These are phyloP conservation scores for Chaetoderma sp. DNA, from an alignment of 2,888 invertebrate genomes.

Conservation along the genomic window DNA sequence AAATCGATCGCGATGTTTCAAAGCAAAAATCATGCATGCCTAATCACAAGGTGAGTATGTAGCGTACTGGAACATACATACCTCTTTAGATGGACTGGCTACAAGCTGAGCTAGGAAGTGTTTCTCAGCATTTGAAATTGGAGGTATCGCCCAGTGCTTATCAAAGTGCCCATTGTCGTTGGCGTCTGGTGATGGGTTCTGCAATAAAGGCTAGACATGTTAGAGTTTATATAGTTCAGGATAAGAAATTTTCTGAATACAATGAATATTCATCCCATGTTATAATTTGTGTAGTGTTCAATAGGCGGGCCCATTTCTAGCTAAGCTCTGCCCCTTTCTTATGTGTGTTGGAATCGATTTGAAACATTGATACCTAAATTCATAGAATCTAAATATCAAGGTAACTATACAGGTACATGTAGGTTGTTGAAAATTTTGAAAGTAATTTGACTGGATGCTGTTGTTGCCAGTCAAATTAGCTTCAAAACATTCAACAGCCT, in stretches of 20 bases:
- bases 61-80: conserved; percentile 63
- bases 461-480: no score
- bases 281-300: not conserved
- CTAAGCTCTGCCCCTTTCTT: no score
- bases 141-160: conserved; percentile 73
- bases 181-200: conserved; percentile 63
- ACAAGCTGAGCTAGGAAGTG: conserved; percentile 80
- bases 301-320: no score
- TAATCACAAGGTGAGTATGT: not conserved
- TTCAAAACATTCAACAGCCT: no score
- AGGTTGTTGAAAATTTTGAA: no score
- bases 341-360: no score
- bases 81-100: conserved; percentile 79
- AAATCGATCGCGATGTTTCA: no score
- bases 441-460: no score
- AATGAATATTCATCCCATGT: not conserved
- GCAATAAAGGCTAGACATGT: conserved; percentile 10
- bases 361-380: no score
- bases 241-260: not conserved
- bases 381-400: no score
- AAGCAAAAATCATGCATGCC: no score
- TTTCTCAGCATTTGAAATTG: conserved; percentile 77
- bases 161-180: conserved; percentile 57
- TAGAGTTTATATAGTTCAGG: not conserved
- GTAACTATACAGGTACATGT: no score